Conservation (phyloP, 2,797 vertebrate genomes). For the Halcyon badia region DNA sequence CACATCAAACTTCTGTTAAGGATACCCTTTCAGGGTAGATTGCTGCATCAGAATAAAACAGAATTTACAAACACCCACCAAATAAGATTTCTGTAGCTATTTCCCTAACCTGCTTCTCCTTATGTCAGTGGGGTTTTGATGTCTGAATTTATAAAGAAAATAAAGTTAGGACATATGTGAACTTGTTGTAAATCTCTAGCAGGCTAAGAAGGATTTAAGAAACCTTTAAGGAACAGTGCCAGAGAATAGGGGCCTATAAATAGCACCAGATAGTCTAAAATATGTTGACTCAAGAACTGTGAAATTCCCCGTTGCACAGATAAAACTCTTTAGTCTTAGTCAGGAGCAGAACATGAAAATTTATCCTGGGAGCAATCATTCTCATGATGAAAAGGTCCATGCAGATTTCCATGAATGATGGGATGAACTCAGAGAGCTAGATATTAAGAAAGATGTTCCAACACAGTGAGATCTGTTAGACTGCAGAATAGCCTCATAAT, state of each 20-base stretch:
- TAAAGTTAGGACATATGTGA: not conserved
- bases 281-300: not conserved
- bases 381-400: not conserved
- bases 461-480: not conserved
- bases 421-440: not conserved
- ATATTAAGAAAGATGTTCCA: not conserved
- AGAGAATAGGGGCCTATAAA: not conserved
- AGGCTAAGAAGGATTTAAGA: not conserved
- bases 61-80: not conserved
- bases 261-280: not conserved
- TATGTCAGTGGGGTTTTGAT: not conserved
- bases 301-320: not conserved
- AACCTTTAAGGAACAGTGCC: not conserved
- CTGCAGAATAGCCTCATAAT: not conserved
- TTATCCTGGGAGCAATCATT: not conserved
- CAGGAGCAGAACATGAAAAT: not conserved
- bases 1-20: not conserved
- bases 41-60: not conserved
- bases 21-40: not conserved
- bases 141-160: slow-evolving; percentile 11
- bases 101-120: not conserved
- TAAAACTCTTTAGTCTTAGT: not conserved
- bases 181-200: not conserved
- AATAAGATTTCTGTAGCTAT: not conserved
- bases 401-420: not conserved